phyloP scores from a whole-genome alignment of 2,888 invertebrate species.

The Limnephilus marmoratus region DNA sequence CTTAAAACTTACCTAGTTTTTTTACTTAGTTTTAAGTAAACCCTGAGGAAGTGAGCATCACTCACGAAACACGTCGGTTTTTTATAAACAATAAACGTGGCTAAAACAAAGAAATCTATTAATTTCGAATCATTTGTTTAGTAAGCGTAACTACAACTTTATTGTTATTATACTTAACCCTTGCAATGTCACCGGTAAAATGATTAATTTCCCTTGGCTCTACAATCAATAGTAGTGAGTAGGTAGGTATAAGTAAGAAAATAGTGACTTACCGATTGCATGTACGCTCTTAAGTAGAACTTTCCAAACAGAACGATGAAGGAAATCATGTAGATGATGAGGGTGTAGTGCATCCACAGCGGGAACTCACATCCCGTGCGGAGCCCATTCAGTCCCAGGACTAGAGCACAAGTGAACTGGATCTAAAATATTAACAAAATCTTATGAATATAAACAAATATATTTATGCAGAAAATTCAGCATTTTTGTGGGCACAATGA shows the following conservation, averaged over 20 bases:
- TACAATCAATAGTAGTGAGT: not conserved
- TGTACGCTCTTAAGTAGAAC: conserved; percentile 89
- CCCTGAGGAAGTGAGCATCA: too few species aligned
- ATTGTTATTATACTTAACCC: too few species aligned
- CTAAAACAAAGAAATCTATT: too few species aligned
- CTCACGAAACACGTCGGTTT: too few species aligned
- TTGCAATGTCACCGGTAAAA: not conserved
- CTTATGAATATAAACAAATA: too few species aligned
- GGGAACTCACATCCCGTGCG: conserved; percentile 91
- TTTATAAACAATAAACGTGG: too few species aligned
- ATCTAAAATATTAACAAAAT: conserved; percentile 74
- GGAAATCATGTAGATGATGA: conserved; percentile 91
- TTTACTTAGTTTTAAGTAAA: too few species aligned
- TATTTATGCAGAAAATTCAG: too few species aligned
- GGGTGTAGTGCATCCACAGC: conserved; percentile 92
- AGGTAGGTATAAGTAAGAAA: not conserved
- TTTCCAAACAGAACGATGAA: conserved; percentile 92
- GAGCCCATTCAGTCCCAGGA: conserved; percentile 88
- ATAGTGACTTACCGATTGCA: conserved; percentile 80
- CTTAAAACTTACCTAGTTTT: too few species aligned
- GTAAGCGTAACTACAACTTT: too few species aligned
- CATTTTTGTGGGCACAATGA: too few species aligned
- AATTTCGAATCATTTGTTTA: too few species aligned
- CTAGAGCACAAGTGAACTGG: conserved; percentile 90
- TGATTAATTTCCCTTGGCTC: not conserved